phyloP scores from a whole-genome alignment of 2,113 vertebrate genomes.

The Paraplagusia blochii region DNA sequence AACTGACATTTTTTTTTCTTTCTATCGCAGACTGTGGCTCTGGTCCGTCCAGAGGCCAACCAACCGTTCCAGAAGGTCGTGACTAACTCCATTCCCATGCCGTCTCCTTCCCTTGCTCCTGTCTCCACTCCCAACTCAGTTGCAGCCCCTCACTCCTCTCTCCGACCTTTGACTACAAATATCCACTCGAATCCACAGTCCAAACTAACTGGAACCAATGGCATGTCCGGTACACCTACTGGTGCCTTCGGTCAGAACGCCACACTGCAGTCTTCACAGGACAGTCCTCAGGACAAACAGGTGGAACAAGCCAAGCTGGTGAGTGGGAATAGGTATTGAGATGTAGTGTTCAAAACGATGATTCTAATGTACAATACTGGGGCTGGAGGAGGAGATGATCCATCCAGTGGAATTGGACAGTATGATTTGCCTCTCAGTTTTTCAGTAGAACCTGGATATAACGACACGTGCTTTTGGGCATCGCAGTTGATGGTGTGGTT shows the following conservation, averaged over 20 bases:
- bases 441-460: too few relatives aligned
- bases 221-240: slow-evolving; percentile 78
- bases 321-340: slow-evolving; percentile 46
- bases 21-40: slow-evolving; percentile 78
- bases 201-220: slow-evolving; percentile 82
- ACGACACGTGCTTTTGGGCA: too few relatives aligned
- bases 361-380: too few relatives aligned
- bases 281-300: slow-evolving; percentile 88
- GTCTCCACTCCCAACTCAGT: slow-evolving; percentile 70
- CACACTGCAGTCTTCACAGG: slow-evolving; percentile 73
- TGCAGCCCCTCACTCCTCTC: slow-evolving; percentile 74
- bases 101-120: slow-evolving; percentile 70
- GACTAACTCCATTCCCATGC: slow-evolving; percentile 75
- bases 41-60: slow-evolving; percentile 83
- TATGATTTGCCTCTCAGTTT: too few relatives aligned
- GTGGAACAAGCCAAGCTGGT: slow-evolving; percentile 93
- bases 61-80: slow-evolving; percentile 82
- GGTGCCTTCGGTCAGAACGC: slow-evolving; percentile 80
- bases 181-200: slow-evolving; percentile 81
- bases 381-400: too few relatives aligned
- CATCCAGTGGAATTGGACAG: too few relatives aligned
- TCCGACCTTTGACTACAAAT: slow-evolving; percentile 78
- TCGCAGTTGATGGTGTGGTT: too few relatives aligned
- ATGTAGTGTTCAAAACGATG: too few relatives aligned
- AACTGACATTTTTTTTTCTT: background rate